Conservation (phyloP, 2,797 vertebrate genomes). For the Cyclopterus lumpus region DNA sequence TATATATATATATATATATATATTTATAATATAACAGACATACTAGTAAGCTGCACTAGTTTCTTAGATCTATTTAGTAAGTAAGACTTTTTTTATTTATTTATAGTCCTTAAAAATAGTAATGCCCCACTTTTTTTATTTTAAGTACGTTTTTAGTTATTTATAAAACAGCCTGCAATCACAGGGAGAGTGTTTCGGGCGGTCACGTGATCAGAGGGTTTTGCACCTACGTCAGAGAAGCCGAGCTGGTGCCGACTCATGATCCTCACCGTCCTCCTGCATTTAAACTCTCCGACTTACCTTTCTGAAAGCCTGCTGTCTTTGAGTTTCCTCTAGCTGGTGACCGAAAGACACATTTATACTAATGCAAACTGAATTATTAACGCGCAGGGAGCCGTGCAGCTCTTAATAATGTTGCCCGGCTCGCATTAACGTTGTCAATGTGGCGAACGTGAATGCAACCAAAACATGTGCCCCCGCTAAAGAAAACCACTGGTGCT, state of each 20-base stretch:
- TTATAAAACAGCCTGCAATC: slow-evolving; percentile 5
- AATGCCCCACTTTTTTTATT: background rate
- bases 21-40: background rate
- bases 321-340: background rate
- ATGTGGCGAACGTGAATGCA: slow-evolving; percentile 1
- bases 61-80: background rate
- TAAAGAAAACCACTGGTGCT: slow-evolving; percentile 20
- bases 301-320: background rate
- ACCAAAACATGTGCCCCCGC: slow-evolving; percentile 43
- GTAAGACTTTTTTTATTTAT: background rate
- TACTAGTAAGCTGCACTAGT: background rate
- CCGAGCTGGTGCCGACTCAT: slow-evolving; percentile 49
- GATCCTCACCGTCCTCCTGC: slow-evolving; percentile 20
- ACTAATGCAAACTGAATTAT: background rate
- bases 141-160: background rate
- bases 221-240: slow-evolving; percentile 62
- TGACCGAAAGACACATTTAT: accelerated
- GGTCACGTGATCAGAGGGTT: slow-evolving; percentile 64
- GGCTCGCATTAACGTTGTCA: slow-evolving; percentile 5
- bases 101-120: background rate
- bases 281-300: accelerated
- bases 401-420: background rate
- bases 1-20: no score
- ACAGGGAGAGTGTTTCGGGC: background rate
- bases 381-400: background rate